Percentiles rank a stretch among this genome's conserved stretches.
Conservation (phyloP, 1,140 invertebrate genomes). For the Globodera ellingtonae region DNA sequence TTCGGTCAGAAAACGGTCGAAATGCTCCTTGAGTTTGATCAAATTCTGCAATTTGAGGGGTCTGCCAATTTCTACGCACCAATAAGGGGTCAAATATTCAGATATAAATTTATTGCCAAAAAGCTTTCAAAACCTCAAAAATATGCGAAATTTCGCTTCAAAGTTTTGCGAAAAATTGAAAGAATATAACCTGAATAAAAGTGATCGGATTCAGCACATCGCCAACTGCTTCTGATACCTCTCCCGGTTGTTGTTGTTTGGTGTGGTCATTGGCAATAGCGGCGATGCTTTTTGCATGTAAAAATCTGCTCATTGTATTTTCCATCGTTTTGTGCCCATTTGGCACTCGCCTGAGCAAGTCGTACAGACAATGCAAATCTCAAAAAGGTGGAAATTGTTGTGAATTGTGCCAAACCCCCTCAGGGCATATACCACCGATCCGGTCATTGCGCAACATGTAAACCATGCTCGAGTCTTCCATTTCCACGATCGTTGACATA, state of each 20-base stretch:
- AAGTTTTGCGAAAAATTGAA: too few species aligned
- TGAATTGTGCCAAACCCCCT: background rate
- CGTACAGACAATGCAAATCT: conserved; percentile 96
- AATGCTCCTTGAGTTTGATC: conserved; percentile 93
- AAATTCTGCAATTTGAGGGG: conserved; percentile 75
- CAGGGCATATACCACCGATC: conserved; percentile 28
- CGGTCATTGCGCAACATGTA: conserved; percentile 88
- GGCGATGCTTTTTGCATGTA: conserved; percentile 42
- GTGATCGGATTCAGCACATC: conserved; percentile 77
- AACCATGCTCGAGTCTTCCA: conserved; percentile 98
- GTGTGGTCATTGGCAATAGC: conserved; percentile 83
- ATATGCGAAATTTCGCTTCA: too few species aligned
- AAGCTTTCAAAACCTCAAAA: too few species aligned
- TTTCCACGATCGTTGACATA: conserved; percentile 98
- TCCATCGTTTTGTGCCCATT: conserved; percentile 77
- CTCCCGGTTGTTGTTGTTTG: conserved; percentile 62
- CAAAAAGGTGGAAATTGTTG: background rate
- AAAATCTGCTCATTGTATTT: conserved; percentile 52
- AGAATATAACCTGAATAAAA: conserved; percentile 79
- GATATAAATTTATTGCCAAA: too few species aligned
- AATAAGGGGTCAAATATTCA: too few species aligned
- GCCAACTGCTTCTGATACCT: conserved; percentile 72
- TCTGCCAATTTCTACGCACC: too few species aligned
- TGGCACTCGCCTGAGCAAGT: conserved; percentile 84
- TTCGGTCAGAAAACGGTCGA: conserved; percentile 93